Conservation (phyloP, 2,113 vertebrate genomes). For the Podiceps cristatus region DNA sequence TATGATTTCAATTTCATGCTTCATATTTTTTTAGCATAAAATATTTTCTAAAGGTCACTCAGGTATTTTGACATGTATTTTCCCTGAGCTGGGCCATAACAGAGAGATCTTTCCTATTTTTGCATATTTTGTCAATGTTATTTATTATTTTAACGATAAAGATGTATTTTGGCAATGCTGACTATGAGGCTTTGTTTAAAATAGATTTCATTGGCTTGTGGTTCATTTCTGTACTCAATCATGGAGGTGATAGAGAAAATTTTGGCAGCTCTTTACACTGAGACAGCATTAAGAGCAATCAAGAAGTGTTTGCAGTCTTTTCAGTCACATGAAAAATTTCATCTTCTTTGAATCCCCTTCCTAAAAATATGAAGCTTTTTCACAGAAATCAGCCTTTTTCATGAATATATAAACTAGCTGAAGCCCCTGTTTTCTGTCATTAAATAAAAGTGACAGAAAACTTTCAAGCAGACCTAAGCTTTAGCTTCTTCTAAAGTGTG, state of each 20-base stretch:
- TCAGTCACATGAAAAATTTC: constrained; percentile 4
- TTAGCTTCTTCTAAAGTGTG: background rate
- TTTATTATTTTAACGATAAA: constrained; percentile 59
- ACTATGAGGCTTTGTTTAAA: constrained; percentile 47
- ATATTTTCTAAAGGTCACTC: constrained; percentile 5
- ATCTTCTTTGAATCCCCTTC: background rate
- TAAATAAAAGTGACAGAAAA: background rate
- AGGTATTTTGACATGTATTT: constrained; percentile 25
- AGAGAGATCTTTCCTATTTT: constrained; percentile 3
- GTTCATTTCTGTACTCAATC: constrained; percentile 28
- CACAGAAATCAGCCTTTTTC: background rate
- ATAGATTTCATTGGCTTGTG: constrained; percentile 32
- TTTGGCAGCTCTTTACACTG: constrained; percentile 25
- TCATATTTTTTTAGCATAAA: background rate
- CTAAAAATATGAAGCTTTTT: background rate
- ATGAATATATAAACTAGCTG: background rate
- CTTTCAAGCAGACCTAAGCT: background rate
- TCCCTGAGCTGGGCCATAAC: background rate
- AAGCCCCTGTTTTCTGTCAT: background rate
- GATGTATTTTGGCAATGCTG: constrained; percentile 37
- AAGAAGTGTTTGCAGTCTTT: constrained; percentile 29
- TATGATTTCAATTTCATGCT: background rate
- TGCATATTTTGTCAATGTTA: constrained; percentile 8
- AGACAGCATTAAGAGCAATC: constrained; percentile 17
- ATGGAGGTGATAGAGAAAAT: constrained; percentile 35